Evolutionary conservation across 1,140 invertebrate genomes (phyloP).

Genomic region (Lasioglossum baleicum): DNA sequence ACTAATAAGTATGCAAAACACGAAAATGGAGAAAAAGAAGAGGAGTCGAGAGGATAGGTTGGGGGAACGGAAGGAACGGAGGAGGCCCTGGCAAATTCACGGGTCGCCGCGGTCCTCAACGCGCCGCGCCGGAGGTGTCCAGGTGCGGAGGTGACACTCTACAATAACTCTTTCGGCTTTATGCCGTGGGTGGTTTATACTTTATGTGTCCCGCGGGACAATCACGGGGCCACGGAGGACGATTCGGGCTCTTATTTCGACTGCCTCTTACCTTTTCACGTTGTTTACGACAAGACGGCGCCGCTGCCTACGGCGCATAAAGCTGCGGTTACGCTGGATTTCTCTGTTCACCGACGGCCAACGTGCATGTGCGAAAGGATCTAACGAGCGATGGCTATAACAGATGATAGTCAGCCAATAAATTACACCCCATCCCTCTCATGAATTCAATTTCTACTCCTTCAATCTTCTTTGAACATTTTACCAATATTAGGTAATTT

Average conservation of each 20-base stretch:
- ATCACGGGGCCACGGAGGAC: constrained; percentile 66
- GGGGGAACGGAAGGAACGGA: not conserved
- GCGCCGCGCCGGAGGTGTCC: constrained; percentile 58
- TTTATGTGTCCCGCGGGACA: constrained; percentile 72
- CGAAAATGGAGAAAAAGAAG: constrained; percentile 21
- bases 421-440: no score
- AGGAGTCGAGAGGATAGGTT: not conserved
- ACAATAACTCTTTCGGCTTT: constrained; percentile 76
- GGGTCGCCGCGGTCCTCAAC: constrained; percentile 51
- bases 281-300: constrained; percentile 58
- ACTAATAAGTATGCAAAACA: constrained; percentile 17
- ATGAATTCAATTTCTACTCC: no score
- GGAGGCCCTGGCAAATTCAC: constrained; percentile 67
- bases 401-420: no score
- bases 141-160: constrained; percentile 73
- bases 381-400: no score
- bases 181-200: constrained; percentile 76
- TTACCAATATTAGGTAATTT: no score
- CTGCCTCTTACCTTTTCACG: constrained; percentile 35
- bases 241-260: constrained; percentile 71
- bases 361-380: no score
- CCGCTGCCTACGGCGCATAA: constrained; percentile 38
- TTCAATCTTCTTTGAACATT: no score
- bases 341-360: no score
- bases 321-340: not conserved